Base-by-base conservation (phyloP, 2,797 vertebrate species). In the Argyrosomus regius region DNA sequence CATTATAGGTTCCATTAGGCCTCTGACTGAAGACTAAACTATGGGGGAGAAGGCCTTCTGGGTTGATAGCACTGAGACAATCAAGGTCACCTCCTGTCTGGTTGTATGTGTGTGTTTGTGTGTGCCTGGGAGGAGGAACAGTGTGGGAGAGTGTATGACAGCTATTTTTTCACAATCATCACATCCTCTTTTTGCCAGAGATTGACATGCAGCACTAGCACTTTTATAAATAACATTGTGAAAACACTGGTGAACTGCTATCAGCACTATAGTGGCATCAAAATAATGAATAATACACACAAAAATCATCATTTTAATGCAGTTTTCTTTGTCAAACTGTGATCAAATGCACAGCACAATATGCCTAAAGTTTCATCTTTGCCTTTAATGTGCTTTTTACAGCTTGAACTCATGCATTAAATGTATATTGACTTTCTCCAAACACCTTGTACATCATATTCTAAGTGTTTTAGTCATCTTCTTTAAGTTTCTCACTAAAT, bases 11-110 rank as follows among this genome's bases (percentile, higher is more conserved):
- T 89, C 54, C 49, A 77, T 65, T 58, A 72, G 5, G 13, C 31
- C 12, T 72, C 48, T 54, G 67, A 60, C 49, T 72, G 58, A 60
- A 91, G 82, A 85, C 73, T 80, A 72, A 85, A 85, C 77, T 56
- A 68, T 46, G 14, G 80, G 53, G 45, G 69, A 79, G 56, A 57
- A 78, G 52, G 56, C 24, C 53, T 50, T 41, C 39, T 70, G 52
- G 35, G 39, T 13, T 77, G 69, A 87, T 62, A 82, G 20, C 64
- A 28, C 43, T 5, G 72, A 91, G 71, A 65, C 31, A 26, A 24
- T 54, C 82, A 88, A 90, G 87, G 89, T 79, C 86, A 81, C 50
- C 54, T 67, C 43, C 57, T 69, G 22, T 85, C 69, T 83, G 75
- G 1, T 62, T 52, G 2, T 41, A 4, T 31, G 17, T 76, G 12